These are phyloP conservation scores for Augochlorella aurata DNA, from an alignment of 2,888 invertebrate species.

Conservation along the genomic window DNA sequence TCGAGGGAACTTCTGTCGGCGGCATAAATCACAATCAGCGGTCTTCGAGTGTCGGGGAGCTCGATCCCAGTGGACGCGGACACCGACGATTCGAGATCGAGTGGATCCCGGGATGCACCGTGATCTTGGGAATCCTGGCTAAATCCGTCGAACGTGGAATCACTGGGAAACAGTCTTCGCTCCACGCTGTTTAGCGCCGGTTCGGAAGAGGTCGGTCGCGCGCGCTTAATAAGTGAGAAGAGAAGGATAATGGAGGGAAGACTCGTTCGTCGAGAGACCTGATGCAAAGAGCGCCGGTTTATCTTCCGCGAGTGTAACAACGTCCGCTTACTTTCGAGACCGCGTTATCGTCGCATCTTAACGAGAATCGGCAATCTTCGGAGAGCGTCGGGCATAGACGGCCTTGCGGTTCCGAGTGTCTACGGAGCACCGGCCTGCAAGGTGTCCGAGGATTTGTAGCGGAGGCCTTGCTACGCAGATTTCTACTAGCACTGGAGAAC, in stretches of 20 bases:
- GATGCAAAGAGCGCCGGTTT: constrained; percentile 60
- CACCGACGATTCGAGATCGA: constrained; percentile 38
- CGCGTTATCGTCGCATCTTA: constrained; percentile 74
- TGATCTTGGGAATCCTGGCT: too few relatives aligned
- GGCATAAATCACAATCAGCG: constrained; percentile 55
- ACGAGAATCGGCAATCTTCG: constrained; percentile 78
- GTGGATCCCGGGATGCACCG: background rate
- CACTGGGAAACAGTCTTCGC: too few relatives aligned
- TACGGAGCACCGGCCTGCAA: constrained; percentile 14
- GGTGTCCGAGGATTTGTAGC: constrained; percentile 43
- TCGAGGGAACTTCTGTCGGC: constrained; percentile 31
- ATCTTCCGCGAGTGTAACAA: constrained; percentile 60
- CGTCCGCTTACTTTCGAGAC: constrained; percentile 66
- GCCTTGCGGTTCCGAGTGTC: constrained; percentile 34
- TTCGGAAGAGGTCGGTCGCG: constrained; percentile 22
- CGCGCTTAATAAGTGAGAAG: constrained; percentile 50
- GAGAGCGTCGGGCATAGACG: constrained; percentile 58
- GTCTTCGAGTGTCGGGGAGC: constrained; percentile 28
- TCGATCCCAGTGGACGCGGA: too few relatives aligned
- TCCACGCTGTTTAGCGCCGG: too few relatives aligned
- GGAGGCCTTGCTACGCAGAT: background rate
- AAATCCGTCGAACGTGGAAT: too few relatives aligned
- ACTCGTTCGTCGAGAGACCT: constrained; percentile 60
- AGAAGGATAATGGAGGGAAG: constrained; percentile 41
- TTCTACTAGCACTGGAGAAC: background rate